Evolutionary conservation across 2,113 vertebrate genomes (phyloP).

Genomic region (Silurus asotus): DNA sequence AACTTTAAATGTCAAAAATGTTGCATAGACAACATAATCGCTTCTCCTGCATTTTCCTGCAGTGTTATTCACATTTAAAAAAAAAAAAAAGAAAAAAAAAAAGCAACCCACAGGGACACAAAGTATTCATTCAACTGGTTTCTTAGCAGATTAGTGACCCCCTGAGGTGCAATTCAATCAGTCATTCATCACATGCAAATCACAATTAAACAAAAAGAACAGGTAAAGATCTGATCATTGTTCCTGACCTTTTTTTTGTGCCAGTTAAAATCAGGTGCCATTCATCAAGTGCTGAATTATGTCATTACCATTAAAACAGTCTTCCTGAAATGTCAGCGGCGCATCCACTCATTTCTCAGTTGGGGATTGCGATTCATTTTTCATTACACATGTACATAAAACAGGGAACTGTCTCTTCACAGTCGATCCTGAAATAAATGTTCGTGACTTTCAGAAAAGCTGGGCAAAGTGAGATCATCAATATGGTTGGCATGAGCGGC

Average conservation of each 20-base stretch:
- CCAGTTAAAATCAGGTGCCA: conserved; percentile 62
- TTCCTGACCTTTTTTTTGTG: conserved; percentile 65
- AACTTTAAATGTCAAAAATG: conserved; percentile 29
- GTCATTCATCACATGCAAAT: conserved; percentile 58
- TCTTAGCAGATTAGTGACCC: conserved; percentile 34
- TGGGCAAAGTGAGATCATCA: conserved; percentile 61
- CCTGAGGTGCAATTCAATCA: conserved; percentile 30
- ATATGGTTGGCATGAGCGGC: conserved; percentile 66
- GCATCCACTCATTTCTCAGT: conserved; percentile 70
- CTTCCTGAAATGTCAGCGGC: conserved; percentile 71
- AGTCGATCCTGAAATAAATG: conserved; percentile 69
- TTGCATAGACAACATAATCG: neutral
- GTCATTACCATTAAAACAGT: conserved; percentile 64
- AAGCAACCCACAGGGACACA: too few species aligned
- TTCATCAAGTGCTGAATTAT: conserved; percentile 69
- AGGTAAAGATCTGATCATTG: conserved; percentile 64
- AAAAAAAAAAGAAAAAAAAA: neutral
- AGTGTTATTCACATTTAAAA: conserved; percentile 3
- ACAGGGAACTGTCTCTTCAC: conserved; percentile 47
- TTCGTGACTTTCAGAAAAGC: conserved; percentile 72
- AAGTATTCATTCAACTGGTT: neutral
- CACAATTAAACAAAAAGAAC: conserved; percentile 63
- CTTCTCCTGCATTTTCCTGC: neutral
- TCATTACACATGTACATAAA: conserved; percentile 70
- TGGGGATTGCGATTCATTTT: conserved; percentile 68